phyloP scores from a whole-genome alignment of 2,113 vertebrate species.

The Lathamus discolor region DNA sequence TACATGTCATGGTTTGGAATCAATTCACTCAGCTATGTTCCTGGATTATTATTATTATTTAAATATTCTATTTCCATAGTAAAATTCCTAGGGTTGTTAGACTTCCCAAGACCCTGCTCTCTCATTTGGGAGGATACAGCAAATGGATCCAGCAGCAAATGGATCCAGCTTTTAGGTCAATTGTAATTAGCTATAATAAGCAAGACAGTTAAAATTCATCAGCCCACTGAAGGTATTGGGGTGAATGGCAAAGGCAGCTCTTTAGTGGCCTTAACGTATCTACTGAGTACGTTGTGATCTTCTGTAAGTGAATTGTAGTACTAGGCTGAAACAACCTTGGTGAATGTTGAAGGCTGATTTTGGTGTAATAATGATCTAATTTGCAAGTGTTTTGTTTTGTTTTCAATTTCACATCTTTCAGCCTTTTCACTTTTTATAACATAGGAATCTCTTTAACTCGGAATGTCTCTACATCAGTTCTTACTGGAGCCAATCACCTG shows the following conservation, averaged over 20 bases:
- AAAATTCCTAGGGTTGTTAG: background rate
- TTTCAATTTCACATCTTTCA: constrained; percentile 51
- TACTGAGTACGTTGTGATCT: background rate
- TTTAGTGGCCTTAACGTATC: background rate
- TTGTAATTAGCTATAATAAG: background rate
- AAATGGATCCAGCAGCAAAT: background rate
- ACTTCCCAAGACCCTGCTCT: background rate
- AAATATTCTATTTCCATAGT: background rate
- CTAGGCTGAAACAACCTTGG: background rate
- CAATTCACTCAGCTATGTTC: background rate
- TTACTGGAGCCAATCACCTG: constrained; percentile 98
- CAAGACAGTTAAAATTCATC: background rate
- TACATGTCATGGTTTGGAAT: background rate
- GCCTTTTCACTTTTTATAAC: constrained; percentile 54
- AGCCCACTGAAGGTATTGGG: background rate
- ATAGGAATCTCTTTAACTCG: constrained; percentile 63
- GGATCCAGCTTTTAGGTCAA: background rate
- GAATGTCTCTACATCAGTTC: constrained; percentile 98
- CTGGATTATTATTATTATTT: background rate
- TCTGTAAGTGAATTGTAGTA: background rate
- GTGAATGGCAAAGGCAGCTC: background rate
- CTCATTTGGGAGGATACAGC: background rate
- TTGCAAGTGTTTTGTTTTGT: constrained; percentile 27
- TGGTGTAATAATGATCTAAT: background rate
- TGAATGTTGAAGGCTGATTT: background rate